Conservation (phyloP, 2,888 invertebrate genomes). For the Andrena trimmerana region DNA sequence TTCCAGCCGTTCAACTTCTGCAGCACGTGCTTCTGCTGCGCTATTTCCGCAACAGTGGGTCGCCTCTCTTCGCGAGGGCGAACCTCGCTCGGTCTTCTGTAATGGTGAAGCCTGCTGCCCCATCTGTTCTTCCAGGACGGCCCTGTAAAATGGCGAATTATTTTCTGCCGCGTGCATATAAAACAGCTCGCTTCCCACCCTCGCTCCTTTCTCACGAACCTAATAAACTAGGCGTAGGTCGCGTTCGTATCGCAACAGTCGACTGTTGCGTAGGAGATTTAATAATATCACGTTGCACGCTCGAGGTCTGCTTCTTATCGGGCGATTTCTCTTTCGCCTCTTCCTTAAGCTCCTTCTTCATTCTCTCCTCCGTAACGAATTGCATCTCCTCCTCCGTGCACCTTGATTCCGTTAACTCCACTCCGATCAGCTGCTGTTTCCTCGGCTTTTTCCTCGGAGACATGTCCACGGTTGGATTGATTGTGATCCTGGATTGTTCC, state of each 20-base stretch:
- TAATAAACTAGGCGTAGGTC: constrained; percentile 80
- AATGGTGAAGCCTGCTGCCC: constrained; percentile 80
- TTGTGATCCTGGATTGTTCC: constrained; percentile 84
- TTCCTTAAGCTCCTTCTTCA: constrained; percentile 84
- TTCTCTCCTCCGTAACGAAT: constrained; percentile 87
- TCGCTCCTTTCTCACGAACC: constrained; percentile 65
- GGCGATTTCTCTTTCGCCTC: constrained; percentile 84
- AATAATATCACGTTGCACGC: constrained; percentile 72
- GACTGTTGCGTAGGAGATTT: constrained; percentile 70
- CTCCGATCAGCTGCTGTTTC: constrained; percentile 90
- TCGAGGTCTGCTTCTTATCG: constrained; percentile 74
- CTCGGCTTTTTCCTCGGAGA: constrained; percentile 96
- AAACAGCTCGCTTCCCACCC: background rate
- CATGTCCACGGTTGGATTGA: constrained; percentile 87
- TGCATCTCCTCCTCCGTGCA: constrained; percentile 87
- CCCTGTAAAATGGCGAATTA: constrained; percentile 60
- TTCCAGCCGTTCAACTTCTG: constrained; percentile 98
- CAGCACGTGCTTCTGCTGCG: constrained; percentile 94
- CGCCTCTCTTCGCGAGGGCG: constrained; percentile 94
- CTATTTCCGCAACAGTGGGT: constrained; percentile 94
- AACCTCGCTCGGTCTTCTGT: constrained; percentile 89
- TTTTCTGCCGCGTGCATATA: background rate
- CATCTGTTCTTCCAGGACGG: constrained; percentile 81
- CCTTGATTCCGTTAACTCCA: constrained; percentile 81
- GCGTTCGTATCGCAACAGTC: constrained; percentile 74